Evolutionary conservation across 2,797 vertebrate species (phyloP).

Genomic region (Erithacus rubecula): DNA sequence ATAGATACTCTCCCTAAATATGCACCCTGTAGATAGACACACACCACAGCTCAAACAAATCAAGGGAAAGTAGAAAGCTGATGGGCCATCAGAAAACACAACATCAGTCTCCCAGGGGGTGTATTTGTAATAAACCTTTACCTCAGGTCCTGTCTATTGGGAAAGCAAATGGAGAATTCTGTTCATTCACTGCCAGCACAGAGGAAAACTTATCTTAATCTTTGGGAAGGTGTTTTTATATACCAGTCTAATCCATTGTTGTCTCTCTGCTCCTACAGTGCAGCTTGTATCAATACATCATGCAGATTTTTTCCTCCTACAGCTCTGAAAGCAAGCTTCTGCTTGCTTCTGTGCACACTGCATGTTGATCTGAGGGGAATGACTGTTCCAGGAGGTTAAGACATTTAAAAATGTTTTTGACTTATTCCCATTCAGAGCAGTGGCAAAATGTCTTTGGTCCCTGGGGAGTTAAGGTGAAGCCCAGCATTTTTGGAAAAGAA

Average conservation of each 20-base stretch:
- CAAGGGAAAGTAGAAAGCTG: not conserved
- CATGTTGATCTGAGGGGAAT: not conserved
- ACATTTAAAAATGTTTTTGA: not conserved
- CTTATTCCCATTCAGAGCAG: not conserved
- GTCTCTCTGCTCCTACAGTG: not conserved
- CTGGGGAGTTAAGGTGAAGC: not conserved
- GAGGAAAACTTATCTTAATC: not conserved
- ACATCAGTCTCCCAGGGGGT: not conserved
- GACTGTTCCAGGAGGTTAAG: not conserved
- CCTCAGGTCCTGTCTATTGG: not conserved
- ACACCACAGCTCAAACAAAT: slow-evolving; percentile 5
- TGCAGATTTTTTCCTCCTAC: not conserved
- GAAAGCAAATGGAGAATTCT: slow-evolving; percentile 12
- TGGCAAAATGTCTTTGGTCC: not conserved
- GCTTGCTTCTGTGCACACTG: not conserved
- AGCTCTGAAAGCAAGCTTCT: not conserved
- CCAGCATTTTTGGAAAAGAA: not conserved
- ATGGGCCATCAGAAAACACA: not conserved
- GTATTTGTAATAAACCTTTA: not conserved
- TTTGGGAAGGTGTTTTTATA: not conserved
- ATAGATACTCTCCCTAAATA: not conserved
- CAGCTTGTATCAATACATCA: not conserved
- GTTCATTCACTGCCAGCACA: not conserved
- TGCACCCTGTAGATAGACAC: slow-evolving; percentile 26
- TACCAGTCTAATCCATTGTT: not conserved